These are phyloP conservation scores for Leucania comma DNA, from an alignment of 2,888 invertebrate genomes.

Conservation along the genomic window DNA sequence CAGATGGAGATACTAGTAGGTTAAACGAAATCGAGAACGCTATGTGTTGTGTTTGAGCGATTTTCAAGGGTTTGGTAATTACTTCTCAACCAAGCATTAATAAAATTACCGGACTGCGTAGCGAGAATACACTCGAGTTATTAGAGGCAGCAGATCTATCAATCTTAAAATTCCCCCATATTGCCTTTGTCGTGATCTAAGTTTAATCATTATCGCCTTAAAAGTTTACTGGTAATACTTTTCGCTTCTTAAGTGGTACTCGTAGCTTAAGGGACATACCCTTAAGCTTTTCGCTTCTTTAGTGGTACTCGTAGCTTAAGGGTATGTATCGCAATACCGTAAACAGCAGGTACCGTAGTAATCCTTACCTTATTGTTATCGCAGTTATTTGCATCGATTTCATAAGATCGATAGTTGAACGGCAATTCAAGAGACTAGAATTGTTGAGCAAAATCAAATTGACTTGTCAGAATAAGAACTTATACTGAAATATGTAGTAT, in stretches of 20 bases:
- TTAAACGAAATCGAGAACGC: background rate
- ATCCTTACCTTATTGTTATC: background rate
- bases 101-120: background rate
- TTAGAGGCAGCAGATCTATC: background rate
- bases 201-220: background rate
- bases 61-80: background rate
- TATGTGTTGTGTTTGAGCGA: background rate
- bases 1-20: background rate
- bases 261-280: too few relatives aligned
- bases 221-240: conserved; percentile 5
- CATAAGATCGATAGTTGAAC: background rate
- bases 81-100: background rate
- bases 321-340: background rate
- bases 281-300: background rate
- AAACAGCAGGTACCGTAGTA: conserved; percentile 6
- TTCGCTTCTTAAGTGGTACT: too few relatives aligned
- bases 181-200: background rate
- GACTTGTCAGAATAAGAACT: background rate
- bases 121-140: background rate
- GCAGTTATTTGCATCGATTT: background rate
- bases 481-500: too few relatives aligned
- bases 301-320: background rate
- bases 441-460: too few relatives aligned
- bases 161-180: background rate
- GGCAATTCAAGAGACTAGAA: background rate